Base-by-base conservation (phyloP, 2,113 vertebrate genomes). In the Sander vitreus region DNA sequence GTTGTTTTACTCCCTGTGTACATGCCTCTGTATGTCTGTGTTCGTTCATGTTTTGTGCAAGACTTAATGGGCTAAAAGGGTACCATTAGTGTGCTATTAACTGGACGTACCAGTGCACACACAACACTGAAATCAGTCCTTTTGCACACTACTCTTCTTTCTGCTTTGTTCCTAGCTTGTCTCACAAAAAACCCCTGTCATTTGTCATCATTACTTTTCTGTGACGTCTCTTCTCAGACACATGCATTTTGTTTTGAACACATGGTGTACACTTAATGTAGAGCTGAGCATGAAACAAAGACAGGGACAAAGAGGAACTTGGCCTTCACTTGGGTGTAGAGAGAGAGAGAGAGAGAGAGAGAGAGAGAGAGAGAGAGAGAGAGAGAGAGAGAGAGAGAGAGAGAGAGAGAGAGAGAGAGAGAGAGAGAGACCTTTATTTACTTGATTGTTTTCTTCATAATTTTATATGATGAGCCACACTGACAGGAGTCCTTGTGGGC, bases 151-250 rank as follows among this genome's bases (percentile, higher is more conserved):
- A 47, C 25, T 50, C 33, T 53, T 12, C 30, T 39, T 45, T 33
- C 30, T 69, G 51, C 25, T 59, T 65, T 18, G 6, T 53, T 27
- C 15, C 5, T 45, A 10, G 18, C 23, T 0, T 19, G 23, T 83
- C 83, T 77, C 51, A 55, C 48, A 84, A 73, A 89, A 75, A 55
- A 43, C 11, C 2, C 39, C 62, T 66, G 6, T 75, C 43, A 76
- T 84, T 85, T 88, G 79, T 90, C 75, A 64, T 57, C 30, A 90
- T 83, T 73, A 81, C 53, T 74, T 72, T 51, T 23, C 58, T 58
- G 18, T 53, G 70, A 65, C 9, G 11, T 6, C 36, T 30, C 19
- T 58, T 16, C 51, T 58, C 23, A 27, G n/a, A 57, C 51, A 43
- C 50, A 30, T 25, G 48, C 55, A 30, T 54, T 50, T 51, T 57